Conservation (phyloP, 2,888 invertebrate genomes). For the Teleogryllus oceanicus region DNA sequence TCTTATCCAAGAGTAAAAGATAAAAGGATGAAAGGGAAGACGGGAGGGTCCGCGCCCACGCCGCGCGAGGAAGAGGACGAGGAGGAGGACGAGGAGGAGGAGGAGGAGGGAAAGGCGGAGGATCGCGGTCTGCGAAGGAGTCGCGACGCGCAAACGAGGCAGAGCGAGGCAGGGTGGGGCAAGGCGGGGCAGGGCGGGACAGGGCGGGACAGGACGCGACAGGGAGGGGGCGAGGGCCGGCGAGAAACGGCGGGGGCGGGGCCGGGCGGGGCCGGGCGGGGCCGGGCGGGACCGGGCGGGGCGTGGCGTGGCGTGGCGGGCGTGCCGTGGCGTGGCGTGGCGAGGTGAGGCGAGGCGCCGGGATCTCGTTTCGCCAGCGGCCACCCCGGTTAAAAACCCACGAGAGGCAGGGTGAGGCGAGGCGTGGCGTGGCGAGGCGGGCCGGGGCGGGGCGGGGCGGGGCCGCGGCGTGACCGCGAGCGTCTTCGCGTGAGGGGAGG, state of each 20-base stretch:
- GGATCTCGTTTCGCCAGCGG: too few relatives aligned
- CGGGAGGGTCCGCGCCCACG: too few relatives aligned
- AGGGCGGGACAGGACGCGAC: background rate
- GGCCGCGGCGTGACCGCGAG: background rate
- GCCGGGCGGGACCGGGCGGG: background rate
- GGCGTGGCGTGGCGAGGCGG: background rate
- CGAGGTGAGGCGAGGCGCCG: background rate
- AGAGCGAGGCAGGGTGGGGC: background rate
- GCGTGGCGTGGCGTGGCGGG: background rate
- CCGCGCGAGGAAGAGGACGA: too few relatives aligned
- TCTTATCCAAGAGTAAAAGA: too few relatives aligned
- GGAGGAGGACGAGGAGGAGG: too few relatives aligned
- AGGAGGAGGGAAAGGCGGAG: too few relatives aligned
- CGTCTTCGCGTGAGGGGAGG: background rate
- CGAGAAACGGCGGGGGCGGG: background rate
- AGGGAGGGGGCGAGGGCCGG: background rate
- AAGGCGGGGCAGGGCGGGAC: background rate
- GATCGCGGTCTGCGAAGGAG: too few relatives aligned
- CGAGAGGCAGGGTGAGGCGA: background rate
- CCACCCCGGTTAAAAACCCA: background rate
- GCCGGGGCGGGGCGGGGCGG: background rate
- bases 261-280: background rate
- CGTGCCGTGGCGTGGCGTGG: background rate
- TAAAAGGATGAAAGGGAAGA: too few relatives aligned
- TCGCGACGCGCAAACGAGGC: too few relatives aligned